Conservation (phyloP, 2,113 vertebrate species). For the Scolopax mira region DNA sequence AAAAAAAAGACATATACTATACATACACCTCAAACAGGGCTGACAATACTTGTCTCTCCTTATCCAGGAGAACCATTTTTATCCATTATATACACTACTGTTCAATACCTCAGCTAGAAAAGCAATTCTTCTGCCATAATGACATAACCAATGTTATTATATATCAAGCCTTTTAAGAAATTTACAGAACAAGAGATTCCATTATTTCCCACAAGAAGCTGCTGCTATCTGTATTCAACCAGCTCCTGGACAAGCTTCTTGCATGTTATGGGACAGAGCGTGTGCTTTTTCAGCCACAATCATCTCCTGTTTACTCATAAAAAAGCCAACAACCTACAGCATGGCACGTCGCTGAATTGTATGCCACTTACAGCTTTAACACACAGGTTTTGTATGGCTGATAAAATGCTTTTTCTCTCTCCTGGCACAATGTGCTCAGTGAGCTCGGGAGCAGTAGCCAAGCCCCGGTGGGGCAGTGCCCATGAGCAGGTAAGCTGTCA, state of each 20-base stretch:
- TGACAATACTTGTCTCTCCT: not conserved
- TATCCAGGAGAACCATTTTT: conserved; percentile 30
- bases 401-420: not conserved
- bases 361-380: not conserved
- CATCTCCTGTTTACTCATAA: not conserved
- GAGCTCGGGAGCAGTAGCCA: not conserved
- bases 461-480: not conserved
- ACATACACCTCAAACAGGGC: not conserved
- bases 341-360: not conserved
- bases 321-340: not conserved
- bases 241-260: not conserved
- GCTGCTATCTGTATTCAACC: not conserved
- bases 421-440: not conserved
- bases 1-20: not conserved
- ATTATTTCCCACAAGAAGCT: conserved; percentile 3
- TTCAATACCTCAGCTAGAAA: conserved; percentile 14
- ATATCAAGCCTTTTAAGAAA: conserved; percentile 17
- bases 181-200: not conserved
- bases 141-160: conserved; percentile 1
- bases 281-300: not conserved
- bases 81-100: not conserved
- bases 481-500: not conserved
- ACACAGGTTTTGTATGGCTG: not conserved
- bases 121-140: conserved; percentile 10
- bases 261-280: accelerated